Evolutionary conservation across 2,888 invertebrate species (phyloP), one percentile per base, ranked within the genome.

Genomic region (Chymomyza amoena): DNA sequence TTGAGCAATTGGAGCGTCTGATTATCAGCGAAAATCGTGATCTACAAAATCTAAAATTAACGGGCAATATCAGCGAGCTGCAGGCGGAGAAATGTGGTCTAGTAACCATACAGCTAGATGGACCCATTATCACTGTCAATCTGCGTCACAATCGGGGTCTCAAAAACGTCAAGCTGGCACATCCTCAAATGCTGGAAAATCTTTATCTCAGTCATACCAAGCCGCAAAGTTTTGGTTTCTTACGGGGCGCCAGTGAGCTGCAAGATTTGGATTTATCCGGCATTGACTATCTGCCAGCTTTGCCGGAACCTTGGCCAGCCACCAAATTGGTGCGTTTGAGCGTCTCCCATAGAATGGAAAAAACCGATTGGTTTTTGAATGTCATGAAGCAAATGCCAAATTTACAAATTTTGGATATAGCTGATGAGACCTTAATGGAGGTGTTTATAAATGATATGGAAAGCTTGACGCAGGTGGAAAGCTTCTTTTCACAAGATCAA

Each of bases 211-310:
- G 73, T 56, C 76, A 82, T 50, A 61, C 76, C 0, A 64, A 66
- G 16, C 60, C 83, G 7, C 28, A 66, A 16, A 74, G 59, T 7
- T 66, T 81, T 6, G 65, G 73, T n/a, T 81, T 81, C n/a, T 62
- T 81, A 4, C 69, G 62, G 2, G 73, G 74, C 32, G 76, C 81
- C 28, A 72, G 4, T 2, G 70, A 61, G 20, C 50, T 81, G 2
- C 50, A 79, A 4, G 81, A 82, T 9, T 20, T 81, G 65, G 83
- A 81, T 66, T 18, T 81, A 6, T 69, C 81, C 1, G 81, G 81
- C 0, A 69, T 82, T 13, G 63, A 73, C 6, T 50, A 67, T 13
- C 61, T 82, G n/a, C 70, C 66, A 6, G 61, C 28, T 0, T 54
- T 81, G 36, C 83, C 81, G 0, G 15, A 66, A 10, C 73, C 81